Percentiles rank a stretch among this genome's conserved stretches.
These are phyloP conservation scores for Leptarthrus brevirostris DNA, from an alignment of 2,888 invertebrate genomes.

Conservation along the genomic window DNA sequence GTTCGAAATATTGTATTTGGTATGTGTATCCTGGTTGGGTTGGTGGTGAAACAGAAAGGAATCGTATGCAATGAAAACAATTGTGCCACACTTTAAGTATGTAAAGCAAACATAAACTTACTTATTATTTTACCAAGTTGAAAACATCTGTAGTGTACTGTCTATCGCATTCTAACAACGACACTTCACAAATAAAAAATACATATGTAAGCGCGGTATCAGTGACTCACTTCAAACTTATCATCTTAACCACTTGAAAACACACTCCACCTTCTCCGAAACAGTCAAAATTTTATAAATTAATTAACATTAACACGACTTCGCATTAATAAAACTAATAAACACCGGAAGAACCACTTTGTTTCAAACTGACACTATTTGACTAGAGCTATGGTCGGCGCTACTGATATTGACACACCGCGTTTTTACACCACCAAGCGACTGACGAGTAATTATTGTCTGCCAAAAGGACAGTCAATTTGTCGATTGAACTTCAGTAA, in stretches of 20 bases:
- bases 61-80: neutral
- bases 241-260: constrained; percentile 21
- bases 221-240: constrained; percentile 24
- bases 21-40: neutral
- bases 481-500: constrained; percentile 18
- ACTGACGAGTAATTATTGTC: constrained; percentile 14
- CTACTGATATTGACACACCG: neutral
- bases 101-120: neutral
- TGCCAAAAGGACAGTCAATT: constrained; percentile 1
- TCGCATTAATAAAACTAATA: neutral
- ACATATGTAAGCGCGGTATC: neutral
- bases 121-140: neutral
- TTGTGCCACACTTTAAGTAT: neutral
- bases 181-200: neutral
- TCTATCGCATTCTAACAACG: too few species aligned
- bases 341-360: neutral
- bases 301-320: neutral
- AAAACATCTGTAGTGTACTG: neutral
- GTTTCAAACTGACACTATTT: neutral
- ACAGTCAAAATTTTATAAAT: constrained; percentile 8
- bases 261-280: neutral
- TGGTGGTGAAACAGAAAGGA: neutral
- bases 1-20: neutral
- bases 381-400: neutral
- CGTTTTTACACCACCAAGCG: neutral